Evolutionary conservation across 2,113 vertebrate genomes (phyloP).

Genomic region (Dermatemys mawii): DNA sequence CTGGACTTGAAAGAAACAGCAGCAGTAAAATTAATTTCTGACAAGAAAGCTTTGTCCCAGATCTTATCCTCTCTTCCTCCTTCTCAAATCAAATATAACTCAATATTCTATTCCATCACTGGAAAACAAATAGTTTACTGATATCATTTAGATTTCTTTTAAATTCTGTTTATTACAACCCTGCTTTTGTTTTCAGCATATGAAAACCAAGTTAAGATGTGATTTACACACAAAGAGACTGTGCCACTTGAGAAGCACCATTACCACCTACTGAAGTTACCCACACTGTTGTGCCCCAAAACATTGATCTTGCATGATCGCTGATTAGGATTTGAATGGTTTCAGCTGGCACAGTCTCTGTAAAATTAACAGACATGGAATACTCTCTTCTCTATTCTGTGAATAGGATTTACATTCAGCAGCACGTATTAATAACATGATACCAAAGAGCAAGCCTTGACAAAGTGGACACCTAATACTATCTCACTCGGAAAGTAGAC

Average conservation of each 20-base stretch:
- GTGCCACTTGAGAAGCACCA: background rate
- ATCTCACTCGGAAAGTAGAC: background rate
- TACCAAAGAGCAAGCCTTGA: background rate
- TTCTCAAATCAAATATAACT: background rate
- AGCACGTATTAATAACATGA: background rate
- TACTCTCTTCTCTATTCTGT: background rate
- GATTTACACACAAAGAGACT: background rate
- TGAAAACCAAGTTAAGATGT: background rate
- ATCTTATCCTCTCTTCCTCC: background rate
- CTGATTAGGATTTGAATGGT: background rate
- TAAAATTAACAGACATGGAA: background rate
- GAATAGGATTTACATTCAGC: background rate
- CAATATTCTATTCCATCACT: background rate
- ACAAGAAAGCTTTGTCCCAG: background rate
- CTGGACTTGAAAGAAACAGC: background rate
- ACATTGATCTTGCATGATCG: background rate
- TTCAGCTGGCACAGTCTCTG: background rate
- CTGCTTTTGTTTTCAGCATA: background rate
- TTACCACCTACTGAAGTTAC: no score
- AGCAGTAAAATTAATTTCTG: background rate
- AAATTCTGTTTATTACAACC: background rate
- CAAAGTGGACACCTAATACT: background rate
- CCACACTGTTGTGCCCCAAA: background rate
- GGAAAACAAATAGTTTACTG: background rate
- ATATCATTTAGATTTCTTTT: background rate